Evolutionary conservation across 1,140 invertebrate genomes (phyloP).

Genomic region (Zophobas atratus): DNA sequence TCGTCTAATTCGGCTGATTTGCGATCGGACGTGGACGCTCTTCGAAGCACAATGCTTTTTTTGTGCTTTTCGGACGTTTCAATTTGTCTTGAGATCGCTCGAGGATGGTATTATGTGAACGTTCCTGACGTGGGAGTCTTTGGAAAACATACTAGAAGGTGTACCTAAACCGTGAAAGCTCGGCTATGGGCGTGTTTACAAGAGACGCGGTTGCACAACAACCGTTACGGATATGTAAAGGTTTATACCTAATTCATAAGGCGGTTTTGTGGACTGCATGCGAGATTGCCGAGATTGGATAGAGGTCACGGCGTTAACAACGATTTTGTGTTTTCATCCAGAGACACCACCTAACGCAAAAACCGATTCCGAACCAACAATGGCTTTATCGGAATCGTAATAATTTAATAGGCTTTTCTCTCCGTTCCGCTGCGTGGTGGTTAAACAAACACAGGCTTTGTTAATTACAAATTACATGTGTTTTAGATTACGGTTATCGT

Average conservation of each 20-base stretch:
- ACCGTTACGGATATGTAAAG: constrained; percentile 39
- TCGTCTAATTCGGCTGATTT: constrained; percentile 11
- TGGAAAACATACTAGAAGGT: constrained; percentile 14
- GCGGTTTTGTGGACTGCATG: not conserved
- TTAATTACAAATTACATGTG: not conserved
- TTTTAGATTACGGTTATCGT: not conserved
- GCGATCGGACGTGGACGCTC: not conserved
- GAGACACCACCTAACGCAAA: not conserved
- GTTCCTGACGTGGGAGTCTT: constrained; percentile 25
- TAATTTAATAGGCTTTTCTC: not conserved
- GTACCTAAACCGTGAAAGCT: constrained; percentile 17
- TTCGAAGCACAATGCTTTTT: not conserved
- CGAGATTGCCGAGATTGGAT: not conserved
- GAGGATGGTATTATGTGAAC: not conserved
- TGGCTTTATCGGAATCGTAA: too few species aligned
- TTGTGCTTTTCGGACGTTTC: not conserved
- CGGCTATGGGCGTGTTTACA: constrained; percentile 29
- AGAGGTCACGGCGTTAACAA: not conserved
- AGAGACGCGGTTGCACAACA: constrained; percentile 32
- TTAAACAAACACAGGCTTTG: not conserved
- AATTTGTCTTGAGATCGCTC: not conserved
- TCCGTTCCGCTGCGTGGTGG: not conserved
- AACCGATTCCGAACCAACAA: not conserved
- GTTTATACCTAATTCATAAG: constrained; percentile 42
- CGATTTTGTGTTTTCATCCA: not conserved